Evolutionary conservation across 2,888 invertebrate genomes (phyloP), one percentile per base, ranked within the genome.

Genomic region (Petrolisthes manimaculis): DNA sequence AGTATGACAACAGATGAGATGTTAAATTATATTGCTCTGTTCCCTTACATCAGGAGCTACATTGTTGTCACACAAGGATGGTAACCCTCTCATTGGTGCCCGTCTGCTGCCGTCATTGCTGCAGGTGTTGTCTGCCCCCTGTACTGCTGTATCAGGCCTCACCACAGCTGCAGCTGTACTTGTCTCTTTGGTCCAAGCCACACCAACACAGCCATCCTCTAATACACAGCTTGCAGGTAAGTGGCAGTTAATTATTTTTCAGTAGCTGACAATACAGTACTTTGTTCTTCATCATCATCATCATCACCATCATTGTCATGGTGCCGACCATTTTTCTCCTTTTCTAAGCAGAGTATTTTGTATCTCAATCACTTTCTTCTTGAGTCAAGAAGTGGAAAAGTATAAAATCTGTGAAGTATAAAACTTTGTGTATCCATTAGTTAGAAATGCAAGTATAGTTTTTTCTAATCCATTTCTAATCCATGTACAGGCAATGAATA

Each of bases 11-110:
- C 37, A 37, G 37, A 37, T 37, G 37, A 37, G 37, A 37, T 37
- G 37, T 37, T 37, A 37, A 37, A 37, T 37, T 37, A 37, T 37
- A 1, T 37, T 37, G 37, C 37, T 37, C 37, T 37, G 37, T 37
- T 37, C 37, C 37, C 37, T 37, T 37, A 37, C 37, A 37, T 5
- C 88, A 90, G 90, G 90, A 55, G 88, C 86, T 14, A 87, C 88
- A 1, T 86, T 90, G n/a, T 54, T 88, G n/a, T 84, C 89, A 21
- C 71, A 88, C 77, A 89, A 83, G 61, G 83, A 87, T 79, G 89
- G 90, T 4, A 90, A 90, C 83, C 89, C 90, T 5, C 54, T 90
- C 5, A 82, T 90, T 53, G 89, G 90, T 53, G 88, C 89, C 9
- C 69, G 88, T n/a, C 82, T 90, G 56, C 82, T 90, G 24, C 86